Evolutionary conservation across 2,888 invertebrate species (phyloP).

Genomic region (Leucoptera coffeella): DNA sequence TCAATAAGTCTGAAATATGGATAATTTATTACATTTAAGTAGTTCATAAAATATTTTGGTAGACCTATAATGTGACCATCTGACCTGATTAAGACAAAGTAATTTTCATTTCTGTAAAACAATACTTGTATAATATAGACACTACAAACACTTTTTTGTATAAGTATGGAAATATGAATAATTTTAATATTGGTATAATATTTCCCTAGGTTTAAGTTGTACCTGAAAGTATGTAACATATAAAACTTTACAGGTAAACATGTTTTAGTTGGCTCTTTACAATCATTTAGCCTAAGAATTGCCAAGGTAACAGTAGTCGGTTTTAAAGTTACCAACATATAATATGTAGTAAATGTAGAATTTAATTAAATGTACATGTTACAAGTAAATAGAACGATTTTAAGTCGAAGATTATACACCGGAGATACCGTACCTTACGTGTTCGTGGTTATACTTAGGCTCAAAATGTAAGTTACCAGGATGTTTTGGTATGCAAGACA

Average conservation of each 20-base stretch:
- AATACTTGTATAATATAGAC: too few species aligned
- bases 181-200: too few species aligned
- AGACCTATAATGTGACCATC: neutral
- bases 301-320: too few species aligned
- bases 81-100: too few species aligned
- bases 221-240: too few species aligned
- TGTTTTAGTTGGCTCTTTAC: too few species aligned
- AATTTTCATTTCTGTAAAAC: too few species aligned
- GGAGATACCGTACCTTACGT: constrained; percentile 61
- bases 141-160: neutral
- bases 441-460: constrained; percentile 58
- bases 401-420: too few species aligned
- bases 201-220: neutral
- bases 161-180: too few species aligned
- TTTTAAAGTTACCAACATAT: neutral
- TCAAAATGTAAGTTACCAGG: constrained; percentile 28
- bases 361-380: constrained; percentile 1
- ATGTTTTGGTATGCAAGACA: constrained; percentile 62
- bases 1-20: constrained; percentile 58
- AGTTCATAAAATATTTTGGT: neutral
- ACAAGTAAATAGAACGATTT: too few species aligned
- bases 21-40: constrained; percentile 1
- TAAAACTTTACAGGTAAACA: too few species aligned
- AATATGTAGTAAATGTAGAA: constrained; percentile 2
- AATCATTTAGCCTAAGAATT: too few species aligned